Base-by-base conservation (phyloP, 2,888 invertebrate species). In the Melitaea athalia region DNA sequence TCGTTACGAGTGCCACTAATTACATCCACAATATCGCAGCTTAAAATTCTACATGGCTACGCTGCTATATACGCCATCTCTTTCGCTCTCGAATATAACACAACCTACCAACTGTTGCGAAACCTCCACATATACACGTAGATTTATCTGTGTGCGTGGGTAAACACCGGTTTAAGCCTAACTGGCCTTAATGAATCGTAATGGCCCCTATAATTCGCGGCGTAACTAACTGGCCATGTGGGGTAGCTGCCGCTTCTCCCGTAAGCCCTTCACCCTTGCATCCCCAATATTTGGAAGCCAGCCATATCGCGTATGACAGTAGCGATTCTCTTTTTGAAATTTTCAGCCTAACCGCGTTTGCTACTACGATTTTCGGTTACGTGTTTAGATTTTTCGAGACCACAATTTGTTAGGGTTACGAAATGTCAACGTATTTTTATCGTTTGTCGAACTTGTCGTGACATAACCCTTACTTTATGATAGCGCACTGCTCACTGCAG, bases 101-200 rank as follows among this genome's bases (percentile, higher is more conserved):
- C 86, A 86, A 80, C 84, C 80, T 83, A 85, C 85, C 83, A 85
- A 87, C 85, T 86, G 88, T 87, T 86, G 88, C 86, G 75, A 83
- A 82, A 75, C 76, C 68, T 71, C 74, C 75, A 75, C 73, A 76
- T 83, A 84, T 82, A 81, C 67, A 78, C 69, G 68, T 33, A 70
- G 64, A 59, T 72, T 75, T 57, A 73, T 69, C 24, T 75, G 91
- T 91, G 89, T 91, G 92, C 81, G 91, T 91, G 88, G 80, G 92
- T 90, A 93, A 93, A 93, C 92, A 93, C 92, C 91, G 88, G 91
- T 92, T 93, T 92, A 93, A 93, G 92, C 93, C 92, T 93, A 93
- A 93, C 93, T 92, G 93, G 92, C 93, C 92, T 93, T 93, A 93
- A 93, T 93, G 93, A 93, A 93, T 93, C 93, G 93, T 93, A 93